phyloP scores from a whole-genome alignment of 2,113 vertebrate species.

The Sander vitreus region DNA sequence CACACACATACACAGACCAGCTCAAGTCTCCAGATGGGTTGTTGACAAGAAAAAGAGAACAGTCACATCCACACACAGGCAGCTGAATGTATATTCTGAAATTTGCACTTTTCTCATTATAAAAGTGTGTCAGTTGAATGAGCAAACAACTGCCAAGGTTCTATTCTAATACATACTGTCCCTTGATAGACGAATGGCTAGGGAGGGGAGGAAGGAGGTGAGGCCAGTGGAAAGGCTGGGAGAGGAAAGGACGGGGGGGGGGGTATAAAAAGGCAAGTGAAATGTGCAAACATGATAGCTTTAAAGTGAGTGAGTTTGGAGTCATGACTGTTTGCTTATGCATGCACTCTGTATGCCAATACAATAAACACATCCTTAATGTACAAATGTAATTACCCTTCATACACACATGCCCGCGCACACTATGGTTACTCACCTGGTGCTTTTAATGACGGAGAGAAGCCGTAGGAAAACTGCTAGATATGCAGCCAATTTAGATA shows the following conservation, averaged over 20 bases:
- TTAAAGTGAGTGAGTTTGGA: conserved; percentile 26
- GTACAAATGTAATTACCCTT: conserved; percentile 28
- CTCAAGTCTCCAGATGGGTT: conserved; percentile 72
- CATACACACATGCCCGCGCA: neutral
- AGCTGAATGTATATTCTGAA: conserved; percentile 74
- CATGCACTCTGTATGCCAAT: neutral
- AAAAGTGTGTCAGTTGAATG: conserved; percentile 79
- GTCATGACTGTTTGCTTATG: conserved; percentile 24
- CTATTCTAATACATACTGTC: conserved; percentile 66
- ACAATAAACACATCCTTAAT: conserved; percentile 21
- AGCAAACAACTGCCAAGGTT: conserved; percentile 76
- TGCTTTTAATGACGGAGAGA: conserved; percentile 28
- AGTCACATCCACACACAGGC: conserved; percentile 63
- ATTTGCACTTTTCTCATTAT: conserved; percentile 84
- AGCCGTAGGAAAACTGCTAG: neutral
- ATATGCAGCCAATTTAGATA: conserved; percentile 32
- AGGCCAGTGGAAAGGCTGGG: conserved; percentile 20
- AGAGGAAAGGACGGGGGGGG: conserved; percentile 31
- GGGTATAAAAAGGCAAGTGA: conserved; percentile 32
- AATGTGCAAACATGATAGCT: conserved; percentile 38
- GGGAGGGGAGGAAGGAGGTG: neutral
- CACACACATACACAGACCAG: conserved; percentile 9
- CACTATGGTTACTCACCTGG: conserved; percentile 18
- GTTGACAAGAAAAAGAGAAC: conserved; percentile 75
- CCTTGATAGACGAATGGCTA: conserved; percentile 60